Percentiles rank a stretch among this genome's conserved stretches.
Conservation (phyloP, 2,113 vertebrate species). For the Xenus cinereus region DNA sequence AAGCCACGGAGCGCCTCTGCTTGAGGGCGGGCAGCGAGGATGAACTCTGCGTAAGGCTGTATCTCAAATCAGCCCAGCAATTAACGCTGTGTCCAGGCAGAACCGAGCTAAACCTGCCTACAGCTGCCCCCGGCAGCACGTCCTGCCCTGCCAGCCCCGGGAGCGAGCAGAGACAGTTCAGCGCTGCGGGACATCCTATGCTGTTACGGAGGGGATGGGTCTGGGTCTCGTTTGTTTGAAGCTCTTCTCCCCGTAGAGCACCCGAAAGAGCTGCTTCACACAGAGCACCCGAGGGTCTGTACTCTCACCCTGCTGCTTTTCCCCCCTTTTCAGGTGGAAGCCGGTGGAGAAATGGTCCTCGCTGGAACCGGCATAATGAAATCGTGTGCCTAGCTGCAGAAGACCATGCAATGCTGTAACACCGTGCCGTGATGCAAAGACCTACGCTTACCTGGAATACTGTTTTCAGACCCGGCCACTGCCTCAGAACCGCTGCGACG, state of each 20-base stretch:
- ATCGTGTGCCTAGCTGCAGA: not conserved
- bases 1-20: not conserved
- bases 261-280: no score
- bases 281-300: not conserved
- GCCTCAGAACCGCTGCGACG: accelerated
- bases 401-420: not conserved
- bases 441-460: not conserved
- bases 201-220: not conserved
- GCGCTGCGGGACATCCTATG: accelerated
- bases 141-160: not conserved
- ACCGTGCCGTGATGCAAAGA: not conserved
- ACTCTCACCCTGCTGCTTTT: not conserved
- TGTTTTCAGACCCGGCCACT: not conserved
- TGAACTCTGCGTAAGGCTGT: not conserved
- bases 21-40: not conserved
- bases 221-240: not conserved
- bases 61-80: not conserved
- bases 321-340: not conserved
- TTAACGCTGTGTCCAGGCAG: not conserved
- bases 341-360: not conserved
- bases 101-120: not conserved
- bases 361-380: not conserved
- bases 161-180: not conserved
- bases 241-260: not conserved
- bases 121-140: accelerated